Evolutionary conservation across 2,113 vertebrate species (phyloP), one percentile per base, ranked within the genome.

Genomic region (Brachionichthys hirsutus): DNA sequence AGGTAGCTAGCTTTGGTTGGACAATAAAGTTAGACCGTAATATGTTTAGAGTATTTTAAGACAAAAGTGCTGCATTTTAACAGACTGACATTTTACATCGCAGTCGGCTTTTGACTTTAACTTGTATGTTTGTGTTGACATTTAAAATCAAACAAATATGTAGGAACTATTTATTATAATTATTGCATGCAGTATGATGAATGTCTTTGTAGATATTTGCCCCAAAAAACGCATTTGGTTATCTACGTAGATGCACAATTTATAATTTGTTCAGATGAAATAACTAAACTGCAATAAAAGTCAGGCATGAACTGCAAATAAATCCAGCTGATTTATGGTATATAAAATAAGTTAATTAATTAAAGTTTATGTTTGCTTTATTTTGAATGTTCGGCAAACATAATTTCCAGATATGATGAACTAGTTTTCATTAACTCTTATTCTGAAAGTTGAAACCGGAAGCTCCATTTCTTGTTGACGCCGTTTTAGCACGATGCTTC

Each of bases 241-340:
- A 80, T 77, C 76, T 58, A 78, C 69, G 75, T 88, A 82, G 78
- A 85, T 85, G 82, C 85, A 85, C 82, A 81, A 76, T 65, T 64
- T 90, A 80, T 86, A 87, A 85, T 86, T 88, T 85, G 84, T 84
- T 87, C 70, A 15, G 41, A 74, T 77, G 66, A 81, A 68, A 84
- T 89, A 81, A 85, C 77, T 69, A 73, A 84, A 81, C 68, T 68
- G 73, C 70, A 89, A 90, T 90, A 88, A 90, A 88, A 85, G 54
- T 75, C 73, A 83, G 63, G 67, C 45, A 44, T 82, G 67, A 50
- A 68, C 68, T 67, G 49, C 40, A 70, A 72, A 73, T 59, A 61
- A 61, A 75, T 52, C 41, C 40, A 49, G 20, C 30, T 34, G 9
- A 57, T 63, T 64, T 78, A 54, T 78, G 49, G 35, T 30, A 9